These are phyloP conservation scores for Apotomis betuletana DNA, from an alignment of 2,888 invertebrate genomes.

Conservation along the genomic window DNA sequence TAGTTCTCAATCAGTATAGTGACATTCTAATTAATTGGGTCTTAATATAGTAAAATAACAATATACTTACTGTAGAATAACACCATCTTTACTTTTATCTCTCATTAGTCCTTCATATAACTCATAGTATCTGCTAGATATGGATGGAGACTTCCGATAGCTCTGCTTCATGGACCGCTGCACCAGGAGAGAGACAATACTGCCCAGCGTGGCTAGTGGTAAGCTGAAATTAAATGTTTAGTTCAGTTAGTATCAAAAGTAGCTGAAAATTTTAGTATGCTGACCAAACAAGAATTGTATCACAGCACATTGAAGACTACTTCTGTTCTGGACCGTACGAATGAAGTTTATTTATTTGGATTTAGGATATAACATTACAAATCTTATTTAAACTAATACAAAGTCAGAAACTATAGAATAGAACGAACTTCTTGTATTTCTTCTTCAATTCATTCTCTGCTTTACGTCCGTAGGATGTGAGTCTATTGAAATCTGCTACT, in stretches of 20 bases:
- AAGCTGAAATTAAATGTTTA: constrained; percentile 71
- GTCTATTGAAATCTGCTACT: constrained; percentile 81
- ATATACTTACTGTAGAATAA: constrained; percentile 84
- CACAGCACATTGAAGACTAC: too few relatives aligned
- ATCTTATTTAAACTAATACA: background rate
- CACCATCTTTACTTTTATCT: constrained; percentile 80
- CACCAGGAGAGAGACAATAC: constrained; percentile 87
- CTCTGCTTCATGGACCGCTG: constrained; percentile 86
- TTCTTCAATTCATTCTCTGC: constrained; percentile 83
- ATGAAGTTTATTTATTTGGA: background rate
- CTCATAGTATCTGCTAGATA: constrained; percentile 81
- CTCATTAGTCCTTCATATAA: constrained; percentile 80
- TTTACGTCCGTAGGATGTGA: constrained; percentile 83
- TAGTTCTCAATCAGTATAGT: too few relatives aligned
- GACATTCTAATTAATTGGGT: too few relatives aligned
- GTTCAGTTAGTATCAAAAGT: too few relatives aligned
- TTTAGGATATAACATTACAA: background rate
- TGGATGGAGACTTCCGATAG: constrained; percentile 84
- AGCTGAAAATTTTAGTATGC: too few relatives aligned
- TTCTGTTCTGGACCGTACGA: background rate
- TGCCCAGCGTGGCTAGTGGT: constrained; percentile 85
- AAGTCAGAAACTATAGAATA: constrained; percentile 2
- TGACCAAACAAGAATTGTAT: too few relatives aligned
- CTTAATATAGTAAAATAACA: background rate
- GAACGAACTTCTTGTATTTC: constrained; percentile 82